Conservation (phyloP, 2,113 vertebrate genomes). For the Mesocricetus auratus region DNA sequence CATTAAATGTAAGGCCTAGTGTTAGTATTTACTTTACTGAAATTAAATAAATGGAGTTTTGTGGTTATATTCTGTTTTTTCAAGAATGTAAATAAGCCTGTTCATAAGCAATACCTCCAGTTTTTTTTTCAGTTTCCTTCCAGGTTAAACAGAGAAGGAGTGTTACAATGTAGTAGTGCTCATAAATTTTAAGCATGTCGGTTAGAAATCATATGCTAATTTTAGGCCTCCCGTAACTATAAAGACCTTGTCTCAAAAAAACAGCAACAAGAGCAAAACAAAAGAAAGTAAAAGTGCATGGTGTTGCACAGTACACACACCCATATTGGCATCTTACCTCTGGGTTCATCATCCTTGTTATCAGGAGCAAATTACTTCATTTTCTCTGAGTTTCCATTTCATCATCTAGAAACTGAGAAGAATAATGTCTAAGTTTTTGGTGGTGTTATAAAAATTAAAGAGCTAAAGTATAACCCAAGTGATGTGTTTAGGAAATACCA, state of each 20-base stretch:
- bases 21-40: conserved; percentile 75
- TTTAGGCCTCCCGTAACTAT: background rate
- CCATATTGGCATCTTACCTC: background rate
- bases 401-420: conserved; percentile 9
- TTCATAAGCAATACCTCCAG: conserved; percentile 58
- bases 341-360: conserved; percentile 6
- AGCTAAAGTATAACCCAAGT: conserved; percentile 41
- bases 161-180: no score
- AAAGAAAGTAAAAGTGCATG: background rate
- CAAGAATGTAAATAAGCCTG: conserved; percentile 55
- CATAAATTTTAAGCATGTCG: no score
- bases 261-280: background rate
- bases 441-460: conserved; percentile 54
- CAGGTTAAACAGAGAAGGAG: background rate
- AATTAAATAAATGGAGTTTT: conserved; percentile 70
- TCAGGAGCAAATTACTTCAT: conserved; percentile 18
- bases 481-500: conserved; percentile 29
- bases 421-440: conserved; percentile 13
- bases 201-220: background rate
- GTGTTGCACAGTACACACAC: conserved; percentile 39
- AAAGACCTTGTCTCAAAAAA: background rate
- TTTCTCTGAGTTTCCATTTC: conserved; percentile 24
- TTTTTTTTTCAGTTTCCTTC: conserved; percentile 52
- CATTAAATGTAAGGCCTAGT: conserved; percentile 63
- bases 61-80: conserved; percentile 60